These are phyloP conservation scores for Tipula vernalis DNA, from an alignment of 2,888 invertebrate species.

Conservation along the genomic window DNA sequence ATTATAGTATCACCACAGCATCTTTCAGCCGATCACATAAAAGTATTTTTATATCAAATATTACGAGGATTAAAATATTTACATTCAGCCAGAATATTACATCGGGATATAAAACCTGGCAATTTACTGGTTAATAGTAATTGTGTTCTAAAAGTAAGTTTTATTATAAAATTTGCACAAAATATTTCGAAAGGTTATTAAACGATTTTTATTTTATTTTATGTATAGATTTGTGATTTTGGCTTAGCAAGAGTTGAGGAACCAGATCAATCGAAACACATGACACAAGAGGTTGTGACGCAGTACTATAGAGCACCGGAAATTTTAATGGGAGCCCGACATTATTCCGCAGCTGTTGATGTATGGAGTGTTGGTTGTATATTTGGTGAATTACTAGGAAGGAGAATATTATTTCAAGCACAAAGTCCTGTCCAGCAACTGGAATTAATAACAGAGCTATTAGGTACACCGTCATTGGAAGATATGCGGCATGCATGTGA, in stretches of 20 bases:
- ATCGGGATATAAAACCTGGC: constrained; percentile 98
- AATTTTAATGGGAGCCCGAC: constrained; percentile 96
- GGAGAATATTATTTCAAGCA: constrained; percentile 95
- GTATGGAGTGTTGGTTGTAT: constrained; percentile 99
- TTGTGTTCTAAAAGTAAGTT: constrained; percentile 81
- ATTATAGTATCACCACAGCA: constrained; percentile 99
- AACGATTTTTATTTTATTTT: constrained; percentile 14
- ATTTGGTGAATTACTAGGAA: constrained; percentile 91
- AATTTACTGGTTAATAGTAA: constrained; percentile 98
- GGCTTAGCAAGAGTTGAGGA: constrained; percentile 97
- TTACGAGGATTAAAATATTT: constrained; percentile 98
- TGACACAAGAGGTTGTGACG: constrained; percentile 99
- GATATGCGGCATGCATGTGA: constrained; percentile 98
- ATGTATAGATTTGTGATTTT: constrained; percentile 88
- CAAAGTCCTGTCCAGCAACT: constrained; percentile 96
- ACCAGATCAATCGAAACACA: constrained; percentile 80
- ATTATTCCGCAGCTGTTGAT: constrained; percentile 93
- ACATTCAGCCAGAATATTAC: constrained; percentile 94
- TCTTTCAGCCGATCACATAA: constrained; percentile 97
- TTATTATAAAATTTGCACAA: background rate
- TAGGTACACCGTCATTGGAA: constrained; percentile 89
- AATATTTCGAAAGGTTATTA: background rate
- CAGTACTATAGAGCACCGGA: constrained; percentile 99
- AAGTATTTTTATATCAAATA: constrained; percentile 99
- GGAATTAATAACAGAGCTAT: constrained; percentile 92